Percentiles rank a stretch among this genome's conserved stretches.
Evolutionary conservation across 37 sponge, comb jelly and placozoan genomes (phyloP).

Genomic region (Hexactinellida sp.): DNA sequence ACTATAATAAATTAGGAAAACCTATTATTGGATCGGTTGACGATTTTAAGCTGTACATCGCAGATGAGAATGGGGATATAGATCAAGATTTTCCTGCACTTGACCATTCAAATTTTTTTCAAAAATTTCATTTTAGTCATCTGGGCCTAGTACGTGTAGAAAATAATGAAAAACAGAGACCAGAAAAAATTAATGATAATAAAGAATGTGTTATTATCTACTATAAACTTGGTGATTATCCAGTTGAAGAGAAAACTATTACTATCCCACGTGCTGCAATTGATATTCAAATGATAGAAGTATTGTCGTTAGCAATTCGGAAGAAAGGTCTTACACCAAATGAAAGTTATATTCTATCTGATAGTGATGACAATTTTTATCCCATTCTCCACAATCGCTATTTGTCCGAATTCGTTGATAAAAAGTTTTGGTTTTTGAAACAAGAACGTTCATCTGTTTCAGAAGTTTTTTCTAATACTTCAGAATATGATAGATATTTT

Average conservation of each 20-base stretch:
- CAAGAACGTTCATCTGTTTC: not conserved
- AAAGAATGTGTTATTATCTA: not conserved
- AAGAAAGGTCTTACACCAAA: not conserved
- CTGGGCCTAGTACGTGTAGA: not conserved
- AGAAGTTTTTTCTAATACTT: not conserved
- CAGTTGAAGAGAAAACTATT: not conserved
- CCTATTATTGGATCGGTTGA: not conserved
- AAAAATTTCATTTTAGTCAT: constrained; percentile 5
- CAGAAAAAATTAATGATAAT: not conserved
- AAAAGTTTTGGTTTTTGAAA: not conserved
- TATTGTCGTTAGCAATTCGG: not conserved
- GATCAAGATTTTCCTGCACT: not conserved
- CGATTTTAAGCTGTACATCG: not conserved
- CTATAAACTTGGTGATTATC: constrained; percentile 7
- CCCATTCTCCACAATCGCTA: not conserved
- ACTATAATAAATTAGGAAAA: not conserved
- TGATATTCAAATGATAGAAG: not conserved
- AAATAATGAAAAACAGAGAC: too few species aligned
- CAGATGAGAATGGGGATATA: not conserved
- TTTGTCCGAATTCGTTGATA: not conserved
- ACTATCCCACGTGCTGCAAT: not conserved
- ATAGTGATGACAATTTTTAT: not conserved
- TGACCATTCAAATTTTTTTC: not conserved
- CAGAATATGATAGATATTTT: not conserved
- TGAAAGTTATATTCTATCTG: not conserved